Conservation (phyloP, 64 coral and sea anemone genomes). For the Catalaphyllia jardinei region DNA sequence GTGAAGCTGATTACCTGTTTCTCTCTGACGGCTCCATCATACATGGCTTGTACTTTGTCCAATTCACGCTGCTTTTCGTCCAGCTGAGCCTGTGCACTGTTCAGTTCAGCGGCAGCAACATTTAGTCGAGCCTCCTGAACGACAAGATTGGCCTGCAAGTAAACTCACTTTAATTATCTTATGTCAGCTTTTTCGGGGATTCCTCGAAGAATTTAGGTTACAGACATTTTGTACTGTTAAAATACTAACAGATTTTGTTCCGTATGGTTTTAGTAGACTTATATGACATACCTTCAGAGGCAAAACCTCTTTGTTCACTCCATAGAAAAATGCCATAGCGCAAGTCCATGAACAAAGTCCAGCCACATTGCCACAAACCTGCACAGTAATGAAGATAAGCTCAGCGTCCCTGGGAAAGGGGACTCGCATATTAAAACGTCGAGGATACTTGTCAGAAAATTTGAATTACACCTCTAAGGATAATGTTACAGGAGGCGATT, state of each 20-base stretch:
- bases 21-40: slow-evolving; percentile 88
- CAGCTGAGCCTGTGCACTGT: slow-evolving; percentile 85
- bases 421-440: too few relatives aligned
- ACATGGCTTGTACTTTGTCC: slow-evolving; percentile 91
- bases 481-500: too few relatives aligned
- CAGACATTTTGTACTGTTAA: neutral
- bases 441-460: neutral
- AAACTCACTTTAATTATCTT: neutral
- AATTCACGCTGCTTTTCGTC: slow-evolving; percentile 94
- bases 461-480: too few relatives aligned
- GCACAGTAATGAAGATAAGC: neutral
- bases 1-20: slow-evolving; percentile 64
- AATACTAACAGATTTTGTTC: neutral
- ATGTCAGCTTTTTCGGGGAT: too few relatives aligned
- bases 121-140: slow-evolving; percentile 91
- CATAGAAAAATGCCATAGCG: slow-evolving; percentile 97
- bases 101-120: slow-evolving; percentile 84
- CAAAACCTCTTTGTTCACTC: slow-evolving; percentile 96
- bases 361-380: slow-evolving; percentile 99
- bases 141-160: slow-evolving; percentile 75
- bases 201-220: neutral
- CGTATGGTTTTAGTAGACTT: neutral
- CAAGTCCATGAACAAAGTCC: slow-evolving; percentile 96
- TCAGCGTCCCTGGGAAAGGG: too few relatives aligned
- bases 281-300: slow-evolving; percentile 79